Evolutionary conservation across 1,140 invertebrate species (phyloP).

Genomic region (Oedothorax gibbosus): DNA sequence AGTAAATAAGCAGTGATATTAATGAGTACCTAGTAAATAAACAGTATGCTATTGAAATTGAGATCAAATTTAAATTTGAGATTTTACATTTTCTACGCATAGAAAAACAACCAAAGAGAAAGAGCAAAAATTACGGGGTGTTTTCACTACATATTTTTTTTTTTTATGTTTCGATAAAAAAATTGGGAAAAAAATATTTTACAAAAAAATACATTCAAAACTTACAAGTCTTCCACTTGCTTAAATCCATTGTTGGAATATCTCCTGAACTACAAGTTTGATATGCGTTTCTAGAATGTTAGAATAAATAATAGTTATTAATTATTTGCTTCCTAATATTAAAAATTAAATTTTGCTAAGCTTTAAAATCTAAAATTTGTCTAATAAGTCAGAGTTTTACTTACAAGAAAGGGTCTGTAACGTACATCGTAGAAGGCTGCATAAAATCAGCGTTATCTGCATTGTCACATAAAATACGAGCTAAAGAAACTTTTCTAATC

Average conservation of each 20-base stretch:
- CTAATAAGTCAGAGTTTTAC: neutral
- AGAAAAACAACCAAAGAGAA: no score
- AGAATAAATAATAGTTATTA: neutral
- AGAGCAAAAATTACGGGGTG: no score
- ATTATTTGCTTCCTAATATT: neutral
- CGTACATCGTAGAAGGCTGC: constrained; percentile 88
- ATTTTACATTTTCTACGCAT: no score
- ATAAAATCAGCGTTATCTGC: constrained; percentile 78
- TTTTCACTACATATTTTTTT: no score
- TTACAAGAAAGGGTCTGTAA: constrained; percentile 84
- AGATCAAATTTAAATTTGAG: no score
- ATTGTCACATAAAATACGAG: constrained; percentile 90
- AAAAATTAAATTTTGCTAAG: neutral
- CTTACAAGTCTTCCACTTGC: constrained; percentile 64
- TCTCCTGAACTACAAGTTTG: constrained; percentile 76
- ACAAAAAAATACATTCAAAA: neutral
- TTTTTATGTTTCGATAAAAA: neutral
- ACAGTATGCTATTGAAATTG: neutral
- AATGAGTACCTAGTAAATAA: neutral
- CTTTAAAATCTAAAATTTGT: neutral
- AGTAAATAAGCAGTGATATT: neutral
- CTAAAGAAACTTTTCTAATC: constrained; percentile 85
- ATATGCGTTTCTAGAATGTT: constrained; percentile 74
- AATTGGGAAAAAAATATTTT: constrained; percentile 11
- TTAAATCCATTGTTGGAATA: constrained; percentile 67